Base-by-base conservation (phyloP, 2,797 vertebrate species). In the Dryobates pubescens region DNA sequence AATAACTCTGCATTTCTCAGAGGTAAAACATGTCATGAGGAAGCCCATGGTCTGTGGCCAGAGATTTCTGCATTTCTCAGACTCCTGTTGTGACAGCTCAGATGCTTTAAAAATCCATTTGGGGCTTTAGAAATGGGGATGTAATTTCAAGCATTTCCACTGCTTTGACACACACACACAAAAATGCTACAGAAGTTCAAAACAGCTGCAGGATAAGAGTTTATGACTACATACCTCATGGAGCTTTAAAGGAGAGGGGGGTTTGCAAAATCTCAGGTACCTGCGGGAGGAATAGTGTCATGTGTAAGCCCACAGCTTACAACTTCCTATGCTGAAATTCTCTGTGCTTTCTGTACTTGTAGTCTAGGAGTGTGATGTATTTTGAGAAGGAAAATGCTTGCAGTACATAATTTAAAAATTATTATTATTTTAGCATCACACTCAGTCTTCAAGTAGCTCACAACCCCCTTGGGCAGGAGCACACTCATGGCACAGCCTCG, bases 401-500 rank as follows among this genome's bases (percentile, higher is more conserved):
- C 38, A 32, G 13, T 34, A 29, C 0, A 1, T 27, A 30, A 29
- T 13, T 36, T 43, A 22, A 27, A 10, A 34, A 18, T 18, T 13
- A 18, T 13, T 38, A 36, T 38, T 26, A n/a, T 54, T 82, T 53
- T 51, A 59, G 13, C 17, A 49, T 82, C 41, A 22, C 26, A 69
- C 13, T 13, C 4, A 3, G 26, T 20, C 17, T 54, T 78, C 16
- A 1, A 14, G 17, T 74, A 62, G 43, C 41, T 81, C 56, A 19
- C 29, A 59, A 58, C 26, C 57, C 57, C 34, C 18, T 9, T 24
- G 32, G 22, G 7, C 32, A 68, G 18, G 36, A 57, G 45, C 0
- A 0, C 3, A 1, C n/a, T 51, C 4, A 1, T 74, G 56, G n/a
- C n/a, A 38, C 49, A 54, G 62, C n/a, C 24, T 74, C 2, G 0